Evolutionary conservation across 1,140 invertebrate species (phyloP).

Genomic region (Micrasema longulum): DNA sequence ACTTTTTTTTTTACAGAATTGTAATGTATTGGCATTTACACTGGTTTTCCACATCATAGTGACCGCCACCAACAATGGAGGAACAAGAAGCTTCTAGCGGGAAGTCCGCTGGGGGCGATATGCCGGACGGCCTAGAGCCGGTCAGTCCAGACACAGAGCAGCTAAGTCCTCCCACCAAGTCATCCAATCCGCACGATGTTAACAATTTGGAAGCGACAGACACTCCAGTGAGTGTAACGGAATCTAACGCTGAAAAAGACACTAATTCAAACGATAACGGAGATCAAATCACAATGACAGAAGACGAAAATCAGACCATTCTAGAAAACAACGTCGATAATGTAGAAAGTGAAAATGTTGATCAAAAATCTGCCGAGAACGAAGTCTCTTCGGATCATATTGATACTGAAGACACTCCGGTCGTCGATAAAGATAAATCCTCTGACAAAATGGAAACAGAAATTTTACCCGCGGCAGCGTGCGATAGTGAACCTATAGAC

Average conservation of each 20-base stretch:
- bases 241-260: neutral
- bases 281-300: slow-evolving; percentile 42
- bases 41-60: slow-evolving; percentile 28
- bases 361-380: slow-evolving; percentile 37
- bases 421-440: neutral
- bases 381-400: slow-evolving; percentile 39
- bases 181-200: neutral
- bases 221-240: neutral
- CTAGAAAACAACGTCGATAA: neutral
- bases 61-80: slow-evolving; percentile 41
- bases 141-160: slow-evolving; percentile 34
- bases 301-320: slow-evolving; percentile 32
- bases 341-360: slow-evolving; percentile 48
- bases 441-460: slow-evolving; percentile 4
- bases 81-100: slow-evolving; percentile 41
- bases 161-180: slow-evolving; percentile 5
- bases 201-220: neutral
- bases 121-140: slow-evolving; percentile 39
- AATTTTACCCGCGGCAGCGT: slow-evolving; percentile 17
- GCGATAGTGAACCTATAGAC: slow-evolving; percentile 21
- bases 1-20: slow-evolving; percentile 38
- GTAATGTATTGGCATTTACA: slow-evolving; percentile 40
- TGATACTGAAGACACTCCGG: slow-evolving; percentile 24
- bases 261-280: neutral
- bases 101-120: neutral